phyloP scores from a whole-genome alignment of 2,888 invertebrate genomes.

The Beris chalybata region DNA sequence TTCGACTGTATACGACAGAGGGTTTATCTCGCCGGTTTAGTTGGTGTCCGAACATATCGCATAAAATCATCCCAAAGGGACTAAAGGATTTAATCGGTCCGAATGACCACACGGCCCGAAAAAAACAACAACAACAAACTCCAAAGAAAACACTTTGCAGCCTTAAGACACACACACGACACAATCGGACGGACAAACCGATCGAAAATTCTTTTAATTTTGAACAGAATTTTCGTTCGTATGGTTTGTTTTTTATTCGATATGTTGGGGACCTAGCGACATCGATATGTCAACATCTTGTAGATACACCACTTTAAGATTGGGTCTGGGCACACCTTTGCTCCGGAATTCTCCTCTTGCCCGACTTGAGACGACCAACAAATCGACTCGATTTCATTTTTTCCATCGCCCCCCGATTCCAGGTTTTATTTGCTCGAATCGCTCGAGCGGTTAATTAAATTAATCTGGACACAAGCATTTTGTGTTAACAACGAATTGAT shows the following conservation, averaged over 20 bases:
- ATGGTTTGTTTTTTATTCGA: neutral
- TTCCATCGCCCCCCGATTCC: slow-evolving; percentile 2
- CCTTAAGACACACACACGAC: no score
- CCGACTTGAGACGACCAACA: neutral
- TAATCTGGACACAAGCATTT: slow-evolving; percentile 39
- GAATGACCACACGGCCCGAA: no score
- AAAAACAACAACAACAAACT: no score
- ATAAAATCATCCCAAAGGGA: neutral
- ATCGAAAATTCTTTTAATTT: slow-evolving; percentile 1
- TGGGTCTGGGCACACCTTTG: slow-evolving; percentile 29
- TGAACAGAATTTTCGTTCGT: neutral
- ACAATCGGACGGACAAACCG: neutral
- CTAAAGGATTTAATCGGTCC: slow-evolving; percentile 5
- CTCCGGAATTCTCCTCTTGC: slow-evolving; percentile 10
- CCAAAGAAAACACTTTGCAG: no score
- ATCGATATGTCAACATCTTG: slow-evolving; percentile 37
- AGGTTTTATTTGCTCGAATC: slow-evolving; percentile 32
- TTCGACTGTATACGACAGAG: neutral
- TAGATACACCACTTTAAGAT: slow-evolving; percentile 28
- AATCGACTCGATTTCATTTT: slow-evolving; percentile 21
- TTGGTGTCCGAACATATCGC: neutral
- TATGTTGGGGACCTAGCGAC: slow-evolving; percentile 29
- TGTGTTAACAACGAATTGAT: slow-evolving; percentile 41
- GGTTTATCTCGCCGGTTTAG: slow-evolving; percentile 3
- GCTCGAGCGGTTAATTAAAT: slow-evolving; percentile 39